phyloP scores from a whole-genome alignment of 2,113 vertebrate genomes.

The Mobula hypostoma region DNA sequence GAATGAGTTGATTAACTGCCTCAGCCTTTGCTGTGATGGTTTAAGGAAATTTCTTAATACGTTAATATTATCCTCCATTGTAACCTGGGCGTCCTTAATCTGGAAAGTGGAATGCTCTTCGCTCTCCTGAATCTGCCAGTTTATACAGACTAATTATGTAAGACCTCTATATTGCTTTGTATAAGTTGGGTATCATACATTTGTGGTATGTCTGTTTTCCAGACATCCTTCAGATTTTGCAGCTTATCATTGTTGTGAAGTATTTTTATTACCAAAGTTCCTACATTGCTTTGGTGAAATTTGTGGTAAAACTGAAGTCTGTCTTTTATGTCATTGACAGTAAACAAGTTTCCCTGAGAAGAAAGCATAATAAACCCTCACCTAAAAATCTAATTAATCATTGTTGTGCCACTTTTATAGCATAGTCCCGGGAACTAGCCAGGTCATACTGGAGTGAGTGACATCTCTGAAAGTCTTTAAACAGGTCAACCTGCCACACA shows the following conservation, averaged over 20 bases:
- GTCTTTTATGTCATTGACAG: not conserved
- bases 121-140: not conserved
- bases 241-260: too few relatives aligned
- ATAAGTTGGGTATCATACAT: not conserved
- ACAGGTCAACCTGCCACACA: not conserved
- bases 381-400: not conserved
- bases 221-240: too few relatives aligned
- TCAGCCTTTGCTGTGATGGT: not conserved
- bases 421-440: not conserved
- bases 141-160: not conserved
- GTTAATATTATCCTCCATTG: not conserved
- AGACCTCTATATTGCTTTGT: not conserved
- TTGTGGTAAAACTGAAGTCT: not conserved
- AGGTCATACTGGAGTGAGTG: not conserved
- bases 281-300: not conserved
- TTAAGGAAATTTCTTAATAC: not conserved
- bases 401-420: not conserved
- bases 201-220: not conserved
- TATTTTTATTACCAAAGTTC: not conserved
- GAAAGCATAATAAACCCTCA: not conserved
- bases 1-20: not conserved
- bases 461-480: not conserved
- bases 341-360: not conserved
- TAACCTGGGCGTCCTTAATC: not conserved
- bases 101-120: not conserved